Evolutionary conservation across 2,888 invertebrate genomes (phyloP).

Genomic region (Podabrus alpinus): DNA sequence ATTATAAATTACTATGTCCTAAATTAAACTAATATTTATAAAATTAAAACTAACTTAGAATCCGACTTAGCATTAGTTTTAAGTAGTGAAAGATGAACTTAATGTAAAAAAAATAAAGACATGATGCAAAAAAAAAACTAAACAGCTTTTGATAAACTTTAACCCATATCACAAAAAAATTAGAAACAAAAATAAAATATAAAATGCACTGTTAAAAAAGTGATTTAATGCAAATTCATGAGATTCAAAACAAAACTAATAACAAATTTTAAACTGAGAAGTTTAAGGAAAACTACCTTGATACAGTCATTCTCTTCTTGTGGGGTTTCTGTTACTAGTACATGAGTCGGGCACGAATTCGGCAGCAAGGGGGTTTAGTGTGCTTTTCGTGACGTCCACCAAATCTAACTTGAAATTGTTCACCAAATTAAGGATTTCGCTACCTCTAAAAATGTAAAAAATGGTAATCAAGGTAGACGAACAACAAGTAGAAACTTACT

Average conservation of each 20-base stretch:
- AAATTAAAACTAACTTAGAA: background rate
- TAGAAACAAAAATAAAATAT: background rate
- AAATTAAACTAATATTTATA: background rate
- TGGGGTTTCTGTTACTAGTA: background rate
- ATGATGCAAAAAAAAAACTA: background rate
- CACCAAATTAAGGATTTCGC: constrained; percentile 45
- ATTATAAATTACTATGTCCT: background rate
- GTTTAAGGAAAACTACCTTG: background rate
- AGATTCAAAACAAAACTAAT: constrained; percentile 6
- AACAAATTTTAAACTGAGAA: background rate
- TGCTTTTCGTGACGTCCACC: constrained; percentile 59
- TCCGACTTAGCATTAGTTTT: background rate
- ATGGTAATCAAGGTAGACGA: background rate
- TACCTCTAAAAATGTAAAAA: constrained; percentile 33
- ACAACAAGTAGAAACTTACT: constrained; percentile 29
- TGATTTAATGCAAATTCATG: background rate
- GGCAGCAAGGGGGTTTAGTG: constrained; percentile 82
- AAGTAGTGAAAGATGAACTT: background rate
- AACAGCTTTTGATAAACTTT: background rate
- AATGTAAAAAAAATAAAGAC: background rate
- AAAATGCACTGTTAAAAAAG: background rate
- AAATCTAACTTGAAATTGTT: constrained; percentile 47
- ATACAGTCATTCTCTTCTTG: constrained; percentile 17
- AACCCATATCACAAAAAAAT: background rate
- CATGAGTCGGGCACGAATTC: constrained; percentile 73